Percentiles rank a stretch among this genome's conserved stretches.
Evolutionary conservation across 2,113 vertebrate species (phyloP).

Genomic region (Thalassoma bifasciatum): DNA sequence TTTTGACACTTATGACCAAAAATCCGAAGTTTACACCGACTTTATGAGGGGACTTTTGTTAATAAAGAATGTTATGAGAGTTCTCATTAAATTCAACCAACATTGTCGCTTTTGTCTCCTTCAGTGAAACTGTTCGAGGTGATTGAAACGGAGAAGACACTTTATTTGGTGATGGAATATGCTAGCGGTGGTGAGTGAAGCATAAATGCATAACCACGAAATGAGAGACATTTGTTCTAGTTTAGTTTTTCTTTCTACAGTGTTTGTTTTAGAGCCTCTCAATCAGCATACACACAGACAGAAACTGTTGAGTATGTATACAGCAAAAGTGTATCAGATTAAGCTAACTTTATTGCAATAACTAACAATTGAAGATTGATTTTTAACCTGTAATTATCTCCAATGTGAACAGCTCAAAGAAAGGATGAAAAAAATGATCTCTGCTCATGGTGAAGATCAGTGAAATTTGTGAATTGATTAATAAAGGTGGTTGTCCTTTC

Average conservation of each 20-base stretch:
- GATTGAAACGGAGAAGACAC: slow-evolving; percentile 96
- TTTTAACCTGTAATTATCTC: no score
- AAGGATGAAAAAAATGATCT: background rate
- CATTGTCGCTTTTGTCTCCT: slow-evolving; percentile 62
- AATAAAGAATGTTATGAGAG: no score
- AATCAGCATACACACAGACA: background rate
- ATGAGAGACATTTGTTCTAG: slow-evolving; percentile 1
- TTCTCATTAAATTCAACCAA: background rate
- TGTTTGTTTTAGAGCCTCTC: background rate
- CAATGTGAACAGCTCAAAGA: background rate
- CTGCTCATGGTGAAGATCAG: background rate
- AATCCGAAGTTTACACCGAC: background rate
- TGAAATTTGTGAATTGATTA: background rate
- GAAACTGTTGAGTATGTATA: background rate
- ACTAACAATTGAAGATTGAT: background rate
- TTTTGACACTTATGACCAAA: no score
- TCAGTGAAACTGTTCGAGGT: slow-evolving; percentile 98
- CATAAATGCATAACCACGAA: background rate
- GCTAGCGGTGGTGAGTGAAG: slow-evolving; percentile 91
- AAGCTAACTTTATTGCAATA: slow-evolving; percentile 8
- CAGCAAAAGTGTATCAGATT: background rate
- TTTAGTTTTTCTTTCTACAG: background rate
- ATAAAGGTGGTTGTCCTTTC: slow-evolving; percentile 17
- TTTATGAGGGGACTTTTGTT: background rate
- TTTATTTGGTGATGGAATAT: slow-evolving; percentile 97